Percentiles rank a stretch among this genome's conserved stretches.
phyloP scores from a whole-genome alignment of 2,797 vertebrate species.

The Xenentodon cancila region DNA sequence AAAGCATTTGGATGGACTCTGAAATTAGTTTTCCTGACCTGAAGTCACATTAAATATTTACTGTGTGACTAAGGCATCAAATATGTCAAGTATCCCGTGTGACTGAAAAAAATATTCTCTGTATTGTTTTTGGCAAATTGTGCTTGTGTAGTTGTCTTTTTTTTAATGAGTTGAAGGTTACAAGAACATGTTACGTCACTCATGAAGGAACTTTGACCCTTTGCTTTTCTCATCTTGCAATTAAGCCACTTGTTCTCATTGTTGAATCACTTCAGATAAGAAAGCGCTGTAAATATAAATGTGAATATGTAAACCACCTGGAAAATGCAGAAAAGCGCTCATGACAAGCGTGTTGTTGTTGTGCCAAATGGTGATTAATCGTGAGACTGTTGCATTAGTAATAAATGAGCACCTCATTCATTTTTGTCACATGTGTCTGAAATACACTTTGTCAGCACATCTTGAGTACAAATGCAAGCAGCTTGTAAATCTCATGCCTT shows the following conservation, averaged over 20 bases:
- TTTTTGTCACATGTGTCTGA: conserved; percentile 61
- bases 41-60: too few relatives aligned
- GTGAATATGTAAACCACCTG: conserved; percentile 25
- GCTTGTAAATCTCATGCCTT: conserved; percentile 69
- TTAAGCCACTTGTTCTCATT: background rate
- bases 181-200: background rate
- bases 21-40: too few relatives aligned
- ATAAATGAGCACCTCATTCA: conserved; percentile 54
- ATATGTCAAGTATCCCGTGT: too few relatives aligned
- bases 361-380: conserved; percentile 44
- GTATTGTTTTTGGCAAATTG: too few relatives aligned
- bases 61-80: too few relatives aligned
- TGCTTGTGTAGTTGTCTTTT: too few relatives aligned
- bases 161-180: conserved; percentile 29
- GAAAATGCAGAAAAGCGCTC: background rate
- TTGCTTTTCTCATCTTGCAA: background rate
- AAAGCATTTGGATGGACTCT: too few relatives aligned
- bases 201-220: background rate
- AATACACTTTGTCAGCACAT: conserved; percentile 69
- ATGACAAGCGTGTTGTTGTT: conserved; percentile 2
- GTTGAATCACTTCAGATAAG: conserved; percentile 11
- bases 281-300: conserved; percentile 7
- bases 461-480: conserved; percentile 73
- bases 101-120: too few relatives aligned
- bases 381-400: conserved; percentile 18